A percentile compares a stretch with the other conserved stretches of the same genome.
These are phyloP conservation scores for Amblyornis subalaris DNA, from an alignment of 2,113 vertebrate genomes.

Conservation along the genomic window DNA sequence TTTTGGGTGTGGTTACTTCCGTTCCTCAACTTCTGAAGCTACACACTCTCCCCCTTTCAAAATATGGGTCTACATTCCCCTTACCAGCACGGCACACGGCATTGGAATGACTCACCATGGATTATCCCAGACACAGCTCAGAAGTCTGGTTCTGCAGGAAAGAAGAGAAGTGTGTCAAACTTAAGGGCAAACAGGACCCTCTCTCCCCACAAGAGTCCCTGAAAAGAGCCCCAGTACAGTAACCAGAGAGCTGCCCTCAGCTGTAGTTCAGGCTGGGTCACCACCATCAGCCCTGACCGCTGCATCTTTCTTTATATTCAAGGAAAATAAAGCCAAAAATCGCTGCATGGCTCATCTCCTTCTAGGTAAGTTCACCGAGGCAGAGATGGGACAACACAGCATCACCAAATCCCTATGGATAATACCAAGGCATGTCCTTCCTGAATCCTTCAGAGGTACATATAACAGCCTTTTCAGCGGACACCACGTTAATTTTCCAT, in stretches of 20 bases:
- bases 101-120: neutral
- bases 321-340: neutral
- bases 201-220: neutral
- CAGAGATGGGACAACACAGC: fast-evolving
- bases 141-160: slow-evolving; percentile 17
- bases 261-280: neutral
- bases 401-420: neutral
- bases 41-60: fast-evolving
- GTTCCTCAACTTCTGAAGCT: neutral
- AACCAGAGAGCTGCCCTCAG: neutral
- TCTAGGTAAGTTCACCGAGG: neutral
- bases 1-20: neutral
- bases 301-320: fast-evolving
- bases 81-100: fast-evolving
- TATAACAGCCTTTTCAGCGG: neutral
- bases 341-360: fast-evolving
- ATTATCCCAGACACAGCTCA: neutral
- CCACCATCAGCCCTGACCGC: fast-evolving
- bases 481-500: too few species aligned
- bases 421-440: fast-evolving
- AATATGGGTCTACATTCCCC: fast-evolving
- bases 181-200: fast-evolving
- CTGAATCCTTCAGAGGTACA: fast-evolving
- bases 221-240: neutral
- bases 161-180: neutral